These are phyloP conservation scores for Enteromius viviparus DNA, from an alignment of 2,797 vertebrate genomes.

Conservation along the genomic window DNA sequence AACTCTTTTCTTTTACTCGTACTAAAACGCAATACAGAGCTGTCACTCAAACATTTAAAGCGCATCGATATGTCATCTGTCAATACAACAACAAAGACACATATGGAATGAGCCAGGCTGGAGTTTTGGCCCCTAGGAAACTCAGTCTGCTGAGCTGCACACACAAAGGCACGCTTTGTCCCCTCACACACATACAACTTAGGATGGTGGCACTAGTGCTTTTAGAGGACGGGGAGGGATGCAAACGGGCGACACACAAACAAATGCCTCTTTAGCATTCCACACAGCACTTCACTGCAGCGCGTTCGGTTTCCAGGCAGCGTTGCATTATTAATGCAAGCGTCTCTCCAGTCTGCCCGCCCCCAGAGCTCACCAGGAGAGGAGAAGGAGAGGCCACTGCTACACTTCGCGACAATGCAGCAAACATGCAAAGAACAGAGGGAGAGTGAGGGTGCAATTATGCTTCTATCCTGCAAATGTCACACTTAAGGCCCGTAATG, in stretches of 20 bases:
- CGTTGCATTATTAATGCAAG: constrained; percentile 83
- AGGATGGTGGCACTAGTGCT: constrained; percentile 56
- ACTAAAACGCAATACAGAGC: constrained; percentile 11
- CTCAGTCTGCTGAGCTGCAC: constrained; percentile 26
- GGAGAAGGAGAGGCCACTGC: constrained; percentile 30
- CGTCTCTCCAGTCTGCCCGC: constrained; percentile 71
- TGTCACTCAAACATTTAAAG: constrained; percentile 7
- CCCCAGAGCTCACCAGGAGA: constrained; percentile 62
- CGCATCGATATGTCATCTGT: constrained; percentile 32
- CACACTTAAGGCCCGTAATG: constrained; percentile 26
- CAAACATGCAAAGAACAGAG: constrained; percentile 39
- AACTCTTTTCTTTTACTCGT: background rate
- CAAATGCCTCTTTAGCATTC: constrained; percentile 85
- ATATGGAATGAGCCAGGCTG: constrained; percentile 16
- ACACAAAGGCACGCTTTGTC: constrained; percentile 23
- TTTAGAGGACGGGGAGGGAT: constrained; percentile 46
- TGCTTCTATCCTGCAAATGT: background rate
- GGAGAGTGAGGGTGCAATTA: constrained; percentile 24
- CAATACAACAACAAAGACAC: constrained; percentile 62
- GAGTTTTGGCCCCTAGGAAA: constrained; percentile 38
- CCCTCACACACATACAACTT: constrained; percentile 57
- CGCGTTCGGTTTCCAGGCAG: constrained; percentile 81
- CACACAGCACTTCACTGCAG: constrained; percentile 82
- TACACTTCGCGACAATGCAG: constrained; percentile 47
- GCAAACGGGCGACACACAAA: constrained; percentile 75